phyloP scores from a whole-genome alignment of 2,888 invertebrate species.

The Lasius fuliginosus region DNA sequence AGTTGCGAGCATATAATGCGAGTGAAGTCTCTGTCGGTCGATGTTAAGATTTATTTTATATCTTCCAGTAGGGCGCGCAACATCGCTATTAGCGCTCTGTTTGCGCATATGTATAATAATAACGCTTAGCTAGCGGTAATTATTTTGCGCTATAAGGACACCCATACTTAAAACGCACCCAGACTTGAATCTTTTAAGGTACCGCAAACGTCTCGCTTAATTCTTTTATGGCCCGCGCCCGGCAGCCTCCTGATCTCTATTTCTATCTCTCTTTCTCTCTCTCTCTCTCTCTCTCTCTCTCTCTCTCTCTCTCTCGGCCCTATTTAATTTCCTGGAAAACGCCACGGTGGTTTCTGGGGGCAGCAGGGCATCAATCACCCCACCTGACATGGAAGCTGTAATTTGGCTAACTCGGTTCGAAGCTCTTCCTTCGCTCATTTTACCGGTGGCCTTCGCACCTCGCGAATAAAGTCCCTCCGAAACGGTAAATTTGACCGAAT shows the following conservation, averaged over 20 bases:
- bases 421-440: slow-evolving; percentile 65
- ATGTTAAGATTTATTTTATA: slow-evolving; percentile 66
- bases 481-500: slow-evolving; percentile 71
- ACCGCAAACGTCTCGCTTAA: slow-evolving; percentile 36
- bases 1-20: not conserved
- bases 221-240: slow-evolving; percentile 26
- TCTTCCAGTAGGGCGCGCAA: slow-evolving; percentile 41
- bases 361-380: slow-evolving; percentile 83
- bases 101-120: slow-evolving; percentile 73
- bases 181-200: slow-evolving; percentile 59
- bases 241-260: slow-evolving; percentile 68
- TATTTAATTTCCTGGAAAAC: slow-evolving; percentile 85
- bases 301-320: slow-evolving; percentile 66
- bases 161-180: slow-evolving; percentile 60
- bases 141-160: slow-evolving; percentile 68
- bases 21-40: slow-evolving; percentile 30
- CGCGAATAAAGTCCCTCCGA: slow-evolving; percentile 47
- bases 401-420: slow-evolving; percentile 83
- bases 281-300: too few relatives aligned
- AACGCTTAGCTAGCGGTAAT: slow-evolving; percentile 62
- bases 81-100: slow-evolving; percentile 74
- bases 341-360: slow-evolving; percentile 75
- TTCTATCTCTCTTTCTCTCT: slow-evolving; percentile 44
- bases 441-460: slow-evolving; percentile 73
- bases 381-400: slow-evolving; percentile 85